Base-by-base conservation (phyloP, 92 coral and sea anemone species). In the Heteractis magnifica region DNA sequence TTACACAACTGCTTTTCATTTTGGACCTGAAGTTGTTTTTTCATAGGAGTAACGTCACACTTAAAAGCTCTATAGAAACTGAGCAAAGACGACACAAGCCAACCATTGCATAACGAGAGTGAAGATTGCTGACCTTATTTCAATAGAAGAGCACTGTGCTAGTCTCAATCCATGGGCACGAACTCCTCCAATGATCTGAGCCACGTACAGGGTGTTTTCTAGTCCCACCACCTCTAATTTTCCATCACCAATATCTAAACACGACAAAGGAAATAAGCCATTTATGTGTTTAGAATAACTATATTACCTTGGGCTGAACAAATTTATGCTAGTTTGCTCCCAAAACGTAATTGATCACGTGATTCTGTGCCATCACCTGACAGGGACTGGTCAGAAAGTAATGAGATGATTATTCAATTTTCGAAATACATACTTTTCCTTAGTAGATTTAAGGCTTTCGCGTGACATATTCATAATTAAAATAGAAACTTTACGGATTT, bases 211-310 rank as follows among this genome's bases (percentile, higher is more conserved):
- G 10, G 97, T 81, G 86, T 89, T 96, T 82, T 94, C 97, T 53
- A 96, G 90, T 18, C 99, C 99, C 19, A 96, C 98, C 7, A 96
- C 99, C 72, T 96, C 99, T 76, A 96, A 82, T 81, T 94, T 89
- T 16, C 98, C 98, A 86, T 96, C 99, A 20, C 99, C 99, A 44
- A 96, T 96, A 83, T 96, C 99, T 96, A 62, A 58, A 50, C 52
- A 75, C 15, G 76, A 51, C 49, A 79, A 3, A 74, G 49, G 5
- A 15, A 49, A 7, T 0, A 60, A 56, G 8, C 23, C 21, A 34
- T 34, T 34, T 34, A 1, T 26, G 49, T 50, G 52, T 4, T 49
- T 23, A 23, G 34, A 72, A 72, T 13, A 55, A 10, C 49, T 9
- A 11, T 53, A 8, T 8, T 53, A 12, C 58, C 2, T 53, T 53